A percentile compares a stretch with the other conserved stretches of the same genome.
These are phyloP conservation scores for Lycophotia porphyrea DNA, from an alignment of 2,888 invertebrate genomes.

Conservation along the genomic window DNA sequence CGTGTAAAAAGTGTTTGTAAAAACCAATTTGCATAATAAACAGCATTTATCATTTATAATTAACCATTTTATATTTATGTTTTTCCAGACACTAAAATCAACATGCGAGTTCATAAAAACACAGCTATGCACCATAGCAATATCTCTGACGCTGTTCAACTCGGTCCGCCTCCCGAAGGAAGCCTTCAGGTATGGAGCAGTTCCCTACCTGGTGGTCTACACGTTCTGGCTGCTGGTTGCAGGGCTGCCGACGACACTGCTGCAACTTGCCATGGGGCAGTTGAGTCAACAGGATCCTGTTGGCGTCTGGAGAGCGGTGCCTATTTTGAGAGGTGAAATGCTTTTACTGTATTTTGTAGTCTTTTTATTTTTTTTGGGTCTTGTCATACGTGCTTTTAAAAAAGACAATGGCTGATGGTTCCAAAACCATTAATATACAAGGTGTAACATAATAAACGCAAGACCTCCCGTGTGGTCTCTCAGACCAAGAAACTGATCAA, in stretches of 20 bases:
- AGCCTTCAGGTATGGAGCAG: conserved; percentile 90
- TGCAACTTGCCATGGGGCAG: conserved; percentile 92
- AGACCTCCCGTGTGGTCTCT: no score
- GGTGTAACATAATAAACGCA: no score
- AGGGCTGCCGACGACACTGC: conserved; percentile 90
- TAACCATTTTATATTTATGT: conserved; percentile 26
- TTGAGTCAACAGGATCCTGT: conserved; percentile 92
- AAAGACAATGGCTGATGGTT: neutral
- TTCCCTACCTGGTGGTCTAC: conserved; percentile 91
- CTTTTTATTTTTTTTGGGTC: neutral
- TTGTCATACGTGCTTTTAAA: neutral
- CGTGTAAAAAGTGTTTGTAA: no score
- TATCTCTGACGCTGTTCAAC: conserved; percentile 91
- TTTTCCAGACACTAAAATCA: conserved; percentile 83
- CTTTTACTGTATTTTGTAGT: no score
- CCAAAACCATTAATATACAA: neutral
- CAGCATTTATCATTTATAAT: no score
- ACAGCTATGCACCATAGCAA: conserved; percentile 90
- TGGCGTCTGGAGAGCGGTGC: conserved; percentile 92
- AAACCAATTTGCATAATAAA: no score
- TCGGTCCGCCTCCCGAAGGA: conserved; percentile 91
- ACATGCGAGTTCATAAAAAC: conserved; percentile 82
- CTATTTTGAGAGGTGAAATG: conserved; percentile 91
- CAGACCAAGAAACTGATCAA: no score
- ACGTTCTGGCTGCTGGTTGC: conserved; percentile 89